Evolutionary conservation across 53 echinoderm and acorn worm genomes (phyloP), one percentile per base, ranked within the genome.

Genomic region (Stichopus horrens): DNA sequence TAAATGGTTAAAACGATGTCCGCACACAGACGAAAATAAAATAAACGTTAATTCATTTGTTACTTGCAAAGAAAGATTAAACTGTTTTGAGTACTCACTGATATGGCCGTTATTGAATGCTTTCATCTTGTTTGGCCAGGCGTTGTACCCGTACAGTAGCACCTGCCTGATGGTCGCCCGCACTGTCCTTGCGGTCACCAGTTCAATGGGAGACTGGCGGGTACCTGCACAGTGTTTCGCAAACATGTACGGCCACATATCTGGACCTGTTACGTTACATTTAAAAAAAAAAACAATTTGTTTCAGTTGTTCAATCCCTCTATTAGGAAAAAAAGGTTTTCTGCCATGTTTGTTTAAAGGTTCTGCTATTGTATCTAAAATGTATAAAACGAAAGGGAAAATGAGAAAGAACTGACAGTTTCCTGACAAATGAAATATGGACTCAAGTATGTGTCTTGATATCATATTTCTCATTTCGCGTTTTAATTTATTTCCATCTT

Each of bases 61-160:
- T n/a, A n/a, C 11, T 67, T 11, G 68, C 68, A 14, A 67, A 1
- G 0, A 14, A 67, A 1, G 0, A 14, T 67, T n/a, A 67, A 37
- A 37, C 37, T 37, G 2, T 37, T 37, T 37, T 37, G 37, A 37
- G 37, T 51, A 86, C 86, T 86, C 23, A 86, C 86, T 19, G 5
- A 86, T 86, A 52, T 86, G 86, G n/a, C 86, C 86, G 8, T 86
- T 86, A 53, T 86, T 86, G 73, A 86, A 86, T 71, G 86, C 86
- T 19, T 86, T 86, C 86, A 86, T 86, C 71, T 86, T 86, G 53
- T 73, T 86, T 71, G 86, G 86, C 74, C 73, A 54, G 14, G 73
- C 53, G 73, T 73, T 86, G 74, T 86, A 86, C 0, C 86, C 86
- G 74, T 53, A 86, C 7, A 86, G 86, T 53, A 86, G 8, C 9